Evolutionary conservation across 2,113 vertebrate species (phyloP).

Genomic region (Microcebus tavaratra): DNA sequence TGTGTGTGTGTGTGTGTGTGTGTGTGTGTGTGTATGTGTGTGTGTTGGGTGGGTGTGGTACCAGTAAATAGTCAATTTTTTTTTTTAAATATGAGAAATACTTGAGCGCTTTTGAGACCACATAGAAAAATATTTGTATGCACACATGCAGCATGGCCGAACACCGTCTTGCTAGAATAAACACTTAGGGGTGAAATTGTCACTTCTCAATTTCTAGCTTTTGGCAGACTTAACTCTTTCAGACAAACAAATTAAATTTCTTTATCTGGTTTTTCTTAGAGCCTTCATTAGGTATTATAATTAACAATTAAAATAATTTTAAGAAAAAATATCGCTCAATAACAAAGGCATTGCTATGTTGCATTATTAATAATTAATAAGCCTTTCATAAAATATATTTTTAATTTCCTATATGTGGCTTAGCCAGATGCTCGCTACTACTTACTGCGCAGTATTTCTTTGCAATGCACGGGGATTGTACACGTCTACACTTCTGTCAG

Average conservation of each 20-base stretch:
- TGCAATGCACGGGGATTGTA: accelerated
- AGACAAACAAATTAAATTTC: neutral
- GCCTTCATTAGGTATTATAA: neutral
- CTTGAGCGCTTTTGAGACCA: neutral
- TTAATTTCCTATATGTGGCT: neutral
- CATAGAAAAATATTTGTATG: neutral
- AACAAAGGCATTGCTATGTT: neutral
- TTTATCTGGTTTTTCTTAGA: neutral
- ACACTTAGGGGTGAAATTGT: neutral
- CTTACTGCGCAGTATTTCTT: accelerated
- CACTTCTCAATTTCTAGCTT: neutral
- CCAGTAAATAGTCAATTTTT: neutral
- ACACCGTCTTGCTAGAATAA: neutral
- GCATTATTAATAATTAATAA: neutral
- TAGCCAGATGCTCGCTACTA: neutral
- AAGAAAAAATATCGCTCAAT: neutral
- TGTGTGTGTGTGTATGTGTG: too few species aligned
- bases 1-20: too few species aligned
- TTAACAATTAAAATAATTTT: neutral
- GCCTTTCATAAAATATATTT: neutral
- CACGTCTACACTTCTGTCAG: accelerated
- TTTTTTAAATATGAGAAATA: neutral
- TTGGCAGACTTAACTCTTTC: neutral
- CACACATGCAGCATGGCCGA: neutral
- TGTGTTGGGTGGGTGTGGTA: too few species aligned